Conservation (phyloP, 2,113 vertebrate genomes). For the Pterocles burchelli region DNA sequence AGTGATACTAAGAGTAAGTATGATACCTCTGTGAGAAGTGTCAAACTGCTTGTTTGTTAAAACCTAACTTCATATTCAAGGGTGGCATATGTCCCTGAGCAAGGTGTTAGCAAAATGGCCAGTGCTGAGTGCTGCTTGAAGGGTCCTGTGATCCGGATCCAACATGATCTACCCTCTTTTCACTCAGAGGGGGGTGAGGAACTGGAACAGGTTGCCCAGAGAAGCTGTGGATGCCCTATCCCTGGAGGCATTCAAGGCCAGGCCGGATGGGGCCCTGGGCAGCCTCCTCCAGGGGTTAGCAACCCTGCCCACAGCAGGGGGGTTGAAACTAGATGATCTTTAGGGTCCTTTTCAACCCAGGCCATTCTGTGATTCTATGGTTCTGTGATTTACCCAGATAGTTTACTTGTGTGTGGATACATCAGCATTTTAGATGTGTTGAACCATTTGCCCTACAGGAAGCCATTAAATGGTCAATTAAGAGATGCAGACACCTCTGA, state of each 20-base stretch:
- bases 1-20: not conserved
- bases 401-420: not conserved
- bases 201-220: too few relatives aligned
- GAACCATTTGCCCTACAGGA: not conserved
- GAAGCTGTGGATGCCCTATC: too few relatives aligned
- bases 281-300: too few relatives aligned
- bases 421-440: not conserved
- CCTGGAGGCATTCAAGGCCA: too few relatives aligned
- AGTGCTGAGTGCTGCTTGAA: not conserved
- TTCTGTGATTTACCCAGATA: not conserved
- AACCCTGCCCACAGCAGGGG: too few relatives aligned
- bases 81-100: not conserved
- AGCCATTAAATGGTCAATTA: not conserved
- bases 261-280: too few relatives aligned
- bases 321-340: too few relatives aligned
- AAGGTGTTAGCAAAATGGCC: not conserved
- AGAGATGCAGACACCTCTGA: not conserved
- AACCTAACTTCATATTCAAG: not conserved
- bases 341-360: too few relatives aligned
- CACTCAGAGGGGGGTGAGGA: too few relatives aligned
- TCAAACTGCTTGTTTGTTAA: not conserved
- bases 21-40: not conserved
- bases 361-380: too few relatives aligned
- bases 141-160: not conserved
- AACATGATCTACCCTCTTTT: too few relatives aligned